phyloP scores from a whole-genome alignment of 1,140 invertebrate genomes.

The Drosophila trapezifrons region DNA sequence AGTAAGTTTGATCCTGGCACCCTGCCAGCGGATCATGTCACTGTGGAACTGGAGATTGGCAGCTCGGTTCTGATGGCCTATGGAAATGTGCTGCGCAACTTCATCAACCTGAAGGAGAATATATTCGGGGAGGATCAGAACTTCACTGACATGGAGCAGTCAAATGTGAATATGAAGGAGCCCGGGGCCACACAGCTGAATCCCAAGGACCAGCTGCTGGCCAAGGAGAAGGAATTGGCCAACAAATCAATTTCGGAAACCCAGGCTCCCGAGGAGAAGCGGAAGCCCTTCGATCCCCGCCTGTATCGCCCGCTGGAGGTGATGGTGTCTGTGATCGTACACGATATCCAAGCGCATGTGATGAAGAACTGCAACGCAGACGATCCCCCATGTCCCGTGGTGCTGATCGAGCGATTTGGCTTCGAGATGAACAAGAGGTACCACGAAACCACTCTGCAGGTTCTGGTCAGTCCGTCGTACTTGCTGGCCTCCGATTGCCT shows the following conservation, averaged over 20 bases:
- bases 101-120: constrained; percentile 97
- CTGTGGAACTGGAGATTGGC: constrained; percentile 96
- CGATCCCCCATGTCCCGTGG: constrained; percentile 95
- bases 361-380: constrained; percentile 94
- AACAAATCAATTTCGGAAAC: constrained; percentile 86
- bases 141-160: constrained; percentile 95
- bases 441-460: constrained; percentile 94
- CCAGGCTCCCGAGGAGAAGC: constrained; percentile 85
- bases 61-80: constrained; percentile 95
- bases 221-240: constrained; percentile 82
- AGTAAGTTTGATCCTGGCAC: constrained; percentile 93
- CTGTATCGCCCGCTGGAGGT: constrained; percentile 95
- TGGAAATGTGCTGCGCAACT: constrained; percentile 94
- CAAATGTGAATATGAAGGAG: constrained; percentile 77
- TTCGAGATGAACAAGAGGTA: constrained; percentile 98
- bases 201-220: constrained; percentile 77
- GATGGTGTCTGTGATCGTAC: constrained; percentile 96
- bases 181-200: constrained; percentile 48
- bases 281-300: constrained; percentile 91
- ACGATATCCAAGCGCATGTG: constrained; percentile 97
- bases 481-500: constrained; percentile 91
- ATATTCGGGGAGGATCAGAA: constrained; percentile 97
- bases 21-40: constrained; percentile 93
- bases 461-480: constrained; percentile 95
- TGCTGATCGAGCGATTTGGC: constrained; percentile 95